Evolutionary conservation across 2,113 vertebrate species (phyloP).

Genomic region (Scytalopus superciliaris): DNA sequence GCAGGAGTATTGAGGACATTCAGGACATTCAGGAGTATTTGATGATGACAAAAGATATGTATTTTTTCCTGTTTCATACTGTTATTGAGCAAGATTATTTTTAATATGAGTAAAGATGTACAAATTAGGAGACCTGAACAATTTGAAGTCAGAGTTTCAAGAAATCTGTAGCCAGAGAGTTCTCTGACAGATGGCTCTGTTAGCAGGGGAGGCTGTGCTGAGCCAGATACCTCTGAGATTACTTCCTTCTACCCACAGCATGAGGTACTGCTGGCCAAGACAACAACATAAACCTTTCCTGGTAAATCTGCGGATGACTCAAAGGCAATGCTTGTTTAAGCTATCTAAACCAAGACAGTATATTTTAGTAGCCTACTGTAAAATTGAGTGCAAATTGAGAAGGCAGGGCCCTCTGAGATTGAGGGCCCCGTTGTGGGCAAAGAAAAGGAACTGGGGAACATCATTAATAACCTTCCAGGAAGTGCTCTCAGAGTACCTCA

Average conservation of each 20-base stretch:
- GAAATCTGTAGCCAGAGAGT: background rate
- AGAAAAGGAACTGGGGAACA: background rate
- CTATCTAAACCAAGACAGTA: background rate
- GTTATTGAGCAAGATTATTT: background rate
- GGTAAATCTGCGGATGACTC: background rate
- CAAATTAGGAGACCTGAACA: background rate
- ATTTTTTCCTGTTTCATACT: background rate
- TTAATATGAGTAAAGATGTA: background rate
- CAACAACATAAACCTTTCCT: background rate
- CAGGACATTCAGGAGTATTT: too few relatives aligned
- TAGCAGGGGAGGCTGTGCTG: slow-evolving; percentile 25
- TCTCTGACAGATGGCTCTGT: slow-evolving; percentile 39
- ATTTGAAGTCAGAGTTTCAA: background rate
- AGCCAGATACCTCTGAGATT: background rate
- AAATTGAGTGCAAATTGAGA: background rate
- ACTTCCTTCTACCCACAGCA: slow-evolving; percentile 37
- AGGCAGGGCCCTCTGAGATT: background rate
- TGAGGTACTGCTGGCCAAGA: background rate
- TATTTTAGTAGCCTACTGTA: rapidly evolving
- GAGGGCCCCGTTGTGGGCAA: background rate
- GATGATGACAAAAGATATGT: background rate
- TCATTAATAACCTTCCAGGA: background rate
- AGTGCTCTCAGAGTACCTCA: background rate
- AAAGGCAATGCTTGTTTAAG: background rate
- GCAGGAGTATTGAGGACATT: background rate